phyloP scores from a whole-genome alignment of 2,888 invertebrate genomes.

The Epinotia demarniana region DNA sequence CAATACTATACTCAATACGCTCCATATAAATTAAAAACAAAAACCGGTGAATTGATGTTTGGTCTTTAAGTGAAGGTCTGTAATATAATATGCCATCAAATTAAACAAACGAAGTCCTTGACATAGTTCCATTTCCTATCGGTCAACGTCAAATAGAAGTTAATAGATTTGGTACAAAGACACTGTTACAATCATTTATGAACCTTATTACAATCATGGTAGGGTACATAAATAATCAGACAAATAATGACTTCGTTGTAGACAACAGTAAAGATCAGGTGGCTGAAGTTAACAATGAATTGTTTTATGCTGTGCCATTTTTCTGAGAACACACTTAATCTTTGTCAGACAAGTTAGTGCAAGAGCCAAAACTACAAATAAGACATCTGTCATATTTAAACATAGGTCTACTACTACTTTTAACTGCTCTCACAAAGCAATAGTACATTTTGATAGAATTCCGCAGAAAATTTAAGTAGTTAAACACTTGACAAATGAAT shows the following conservation, averaged over 20 bases:
- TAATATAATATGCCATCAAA: slow-evolving; percentile 20
- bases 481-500: no score
- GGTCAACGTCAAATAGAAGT: slow-evolving; percentile 46
- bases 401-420: no score
- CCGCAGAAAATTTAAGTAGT: no score
- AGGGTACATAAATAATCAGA: background rate
- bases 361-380: background rate
- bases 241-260: background rate
- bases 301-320: slow-evolving; percentile 1
- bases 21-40: slow-evolving; percentile 32
- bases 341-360: background rate
- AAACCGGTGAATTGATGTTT: slow-evolving; percentile 26
- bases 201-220: background rate
- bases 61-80: slow-evolving; percentile 38
- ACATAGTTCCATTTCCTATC: slow-evolving; percentile 58
- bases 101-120: slow-evolving; percentile 57
- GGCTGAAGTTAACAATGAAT: slow-evolving; percentile 12
- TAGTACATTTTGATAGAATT: no score
- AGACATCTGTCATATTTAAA: background rate
- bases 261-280: background rate
- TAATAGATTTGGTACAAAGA: slow-evolving; percentile 13
- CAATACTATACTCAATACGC: background rate
- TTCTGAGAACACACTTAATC: background rate
- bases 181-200: background rate
- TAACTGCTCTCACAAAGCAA: no score